Evolutionary conservation across 2,797 vertebrate species (phyloP).

Genomic region (Pitangus sulphuratus): DNA sequence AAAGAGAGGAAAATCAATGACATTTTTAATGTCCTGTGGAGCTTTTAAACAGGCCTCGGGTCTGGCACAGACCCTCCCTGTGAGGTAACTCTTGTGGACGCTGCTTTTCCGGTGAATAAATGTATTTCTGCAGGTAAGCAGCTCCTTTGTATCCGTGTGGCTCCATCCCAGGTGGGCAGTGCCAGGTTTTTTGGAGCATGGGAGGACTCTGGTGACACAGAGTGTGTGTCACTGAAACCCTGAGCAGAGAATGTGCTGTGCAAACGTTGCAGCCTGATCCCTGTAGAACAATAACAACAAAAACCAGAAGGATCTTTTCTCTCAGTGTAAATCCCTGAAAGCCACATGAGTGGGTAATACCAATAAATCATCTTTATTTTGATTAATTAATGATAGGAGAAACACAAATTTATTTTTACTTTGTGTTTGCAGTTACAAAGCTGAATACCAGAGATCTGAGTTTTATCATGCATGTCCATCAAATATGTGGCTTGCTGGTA

Average conservation of each 20-base stretch:
- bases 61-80: background rate
- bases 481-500: background rate
- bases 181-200: background rate
- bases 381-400: background rate
- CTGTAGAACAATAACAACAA: background rate
- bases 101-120: slow-evolving; percentile 3
- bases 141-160: background rate
- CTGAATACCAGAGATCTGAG: background rate
- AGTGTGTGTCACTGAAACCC: background rate
- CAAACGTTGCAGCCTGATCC: background rate
- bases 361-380: background rate
- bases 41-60: slow-evolving; percentile 25
- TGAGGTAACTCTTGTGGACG: background rate
- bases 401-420: background rate
- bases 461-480: background rate
- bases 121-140: background rate
- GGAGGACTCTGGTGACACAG: background rate
- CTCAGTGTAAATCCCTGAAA: background rate
- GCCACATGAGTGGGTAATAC: background rate
- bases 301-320: background rate
- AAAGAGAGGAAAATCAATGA: slow-evolving; percentile 61
- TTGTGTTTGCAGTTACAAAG: background rate
- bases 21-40: slow-evolving; percentile 47
- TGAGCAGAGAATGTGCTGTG: background rate
- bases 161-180: background rate